Conservation (phyloP, 2,113 vertebrate species). For the Alethe diademata region DNA sequence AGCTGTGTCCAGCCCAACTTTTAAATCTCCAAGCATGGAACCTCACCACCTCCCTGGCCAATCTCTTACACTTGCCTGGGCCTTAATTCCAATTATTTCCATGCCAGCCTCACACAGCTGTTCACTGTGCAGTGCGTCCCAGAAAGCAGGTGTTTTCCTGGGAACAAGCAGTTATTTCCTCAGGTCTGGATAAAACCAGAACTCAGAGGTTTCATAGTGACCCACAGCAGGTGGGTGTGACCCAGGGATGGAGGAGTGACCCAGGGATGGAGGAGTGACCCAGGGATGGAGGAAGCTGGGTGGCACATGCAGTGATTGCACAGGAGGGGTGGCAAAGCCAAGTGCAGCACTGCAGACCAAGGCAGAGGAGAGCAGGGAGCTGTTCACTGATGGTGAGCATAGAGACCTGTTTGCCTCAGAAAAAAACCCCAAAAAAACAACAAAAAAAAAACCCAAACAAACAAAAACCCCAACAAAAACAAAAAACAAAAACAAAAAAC, state of each 20-base stretch:
- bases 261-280: not conserved
- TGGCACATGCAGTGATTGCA: not conserved
- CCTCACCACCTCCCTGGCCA: not conserved
- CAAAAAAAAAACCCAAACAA: rapidly evolving
- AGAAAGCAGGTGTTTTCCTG: not conserved
- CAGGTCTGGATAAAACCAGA: not conserved
- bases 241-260: not conserved
- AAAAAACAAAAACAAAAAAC: too few relatives aligned
- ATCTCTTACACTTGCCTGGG: not conserved
- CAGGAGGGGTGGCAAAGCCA: not conserved
- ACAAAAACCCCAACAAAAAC: not conserved
- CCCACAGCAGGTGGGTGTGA: not conserved
- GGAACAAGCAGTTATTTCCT: not conserved
- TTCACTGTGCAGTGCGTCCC: not conserved
- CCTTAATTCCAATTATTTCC: not conserved
- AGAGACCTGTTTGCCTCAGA: not conserved
- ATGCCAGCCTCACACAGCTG: not conserved
- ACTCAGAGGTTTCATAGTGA: not conserved
- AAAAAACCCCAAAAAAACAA: too few relatives aligned
- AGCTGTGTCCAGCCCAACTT: not conserved
- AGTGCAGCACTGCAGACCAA: not conserved
- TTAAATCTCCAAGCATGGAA: not conserved
- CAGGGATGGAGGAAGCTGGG: not conserved
- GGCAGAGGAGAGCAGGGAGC: not conserved
- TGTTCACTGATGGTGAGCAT: not conserved